phyloP scores from a whole-genome alignment of 2,797 vertebrate genomes.

The Garrulus glandarius region DNA sequence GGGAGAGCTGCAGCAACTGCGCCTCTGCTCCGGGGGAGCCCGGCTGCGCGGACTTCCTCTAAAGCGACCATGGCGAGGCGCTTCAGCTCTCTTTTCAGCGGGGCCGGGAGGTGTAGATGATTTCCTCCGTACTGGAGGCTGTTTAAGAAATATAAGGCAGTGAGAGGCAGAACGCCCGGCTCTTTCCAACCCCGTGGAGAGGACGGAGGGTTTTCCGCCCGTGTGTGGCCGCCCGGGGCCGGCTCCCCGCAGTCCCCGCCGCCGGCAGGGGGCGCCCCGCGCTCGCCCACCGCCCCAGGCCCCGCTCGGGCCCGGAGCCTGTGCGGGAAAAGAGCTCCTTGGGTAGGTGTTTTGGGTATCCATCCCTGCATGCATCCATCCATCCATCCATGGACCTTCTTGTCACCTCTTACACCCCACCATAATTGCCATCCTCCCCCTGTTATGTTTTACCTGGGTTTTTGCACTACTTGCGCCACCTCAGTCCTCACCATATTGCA shows the following conservation, averaged over 20 bases:
- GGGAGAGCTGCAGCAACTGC: neutral
- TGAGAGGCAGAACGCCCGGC: too few relatives aligned
- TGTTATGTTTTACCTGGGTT: rapidly evolving
- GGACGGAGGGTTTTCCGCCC: neutral
- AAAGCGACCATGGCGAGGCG: rapidly evolving
- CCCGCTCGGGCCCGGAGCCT: neutral
- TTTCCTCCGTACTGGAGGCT: neutral
- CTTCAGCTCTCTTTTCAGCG: neutral
- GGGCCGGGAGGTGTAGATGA: neutral
- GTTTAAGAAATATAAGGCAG: neutral
- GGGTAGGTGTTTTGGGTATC: neutral
- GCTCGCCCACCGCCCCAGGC: neutral
- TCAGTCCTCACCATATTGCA: neutral
- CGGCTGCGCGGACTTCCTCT: neutral
- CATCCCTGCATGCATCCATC: neutral
- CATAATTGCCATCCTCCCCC: neutral
- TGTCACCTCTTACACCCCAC: neutral
- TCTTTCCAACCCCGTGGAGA: rapidly evolving
- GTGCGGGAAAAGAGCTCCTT: rapidly evolving
- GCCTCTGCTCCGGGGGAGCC: neutral
- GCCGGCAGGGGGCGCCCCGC: neutral
- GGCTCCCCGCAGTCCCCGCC: neutral
- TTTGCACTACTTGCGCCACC: rapidly evolving
- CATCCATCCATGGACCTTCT: too few relatives aligned
- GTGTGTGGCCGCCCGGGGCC: neutral